Evolutionary conservation across 2,113 vertebrate species (phyloP), one percentile per base, ranked within the genome.

Genomic region (Vireo altiloquus): DNA sequence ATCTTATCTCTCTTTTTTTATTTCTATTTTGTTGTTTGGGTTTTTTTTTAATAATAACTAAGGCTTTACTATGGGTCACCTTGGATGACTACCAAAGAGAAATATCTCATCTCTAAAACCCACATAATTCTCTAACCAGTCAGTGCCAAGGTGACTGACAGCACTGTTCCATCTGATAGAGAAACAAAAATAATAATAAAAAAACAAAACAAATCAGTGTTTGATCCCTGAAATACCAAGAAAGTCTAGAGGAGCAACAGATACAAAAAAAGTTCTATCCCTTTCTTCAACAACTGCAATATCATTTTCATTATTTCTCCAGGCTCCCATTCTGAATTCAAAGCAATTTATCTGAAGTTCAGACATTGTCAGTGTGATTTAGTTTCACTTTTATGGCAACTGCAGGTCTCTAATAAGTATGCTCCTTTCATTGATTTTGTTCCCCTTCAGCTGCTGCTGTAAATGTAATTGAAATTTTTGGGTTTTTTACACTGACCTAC

Each of bases 341-440:
- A 97, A 98, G 98, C 95, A 98, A 98, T 98, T 98, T 98, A 98
- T 98, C 97, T 98, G 95, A 97, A 98, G 97, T 98, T 98, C 97
- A 98, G 97, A 98, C 97, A 96, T 96, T 97, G 98, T 98, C 97
- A 98, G 61, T 96, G 97, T 98, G 98, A 98, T 98, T 98, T 98
- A 98, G 97, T 97, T 98, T 98, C 97, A 97, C 97, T 97, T 98
- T 98, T 98, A 98, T 97, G 96, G 98, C 97, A 98, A 98, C 97
- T 97, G 88, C 85, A 96, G 97, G 97, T 97, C 97, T 98, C 97
- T 98, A 98, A 98, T 98, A 98, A 97, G 97, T 98, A 97, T 97
- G 94, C 97, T 98, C 88, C 97, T 96, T 97, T 96, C 98, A 98
- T 98, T 98, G 98, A 98, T 98, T 98, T 98, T 98, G 93, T 96